Base-by-base conservation (phyloP, 2,113 vertebrate species). In the Haplotaxodon microlepis region DNA sequence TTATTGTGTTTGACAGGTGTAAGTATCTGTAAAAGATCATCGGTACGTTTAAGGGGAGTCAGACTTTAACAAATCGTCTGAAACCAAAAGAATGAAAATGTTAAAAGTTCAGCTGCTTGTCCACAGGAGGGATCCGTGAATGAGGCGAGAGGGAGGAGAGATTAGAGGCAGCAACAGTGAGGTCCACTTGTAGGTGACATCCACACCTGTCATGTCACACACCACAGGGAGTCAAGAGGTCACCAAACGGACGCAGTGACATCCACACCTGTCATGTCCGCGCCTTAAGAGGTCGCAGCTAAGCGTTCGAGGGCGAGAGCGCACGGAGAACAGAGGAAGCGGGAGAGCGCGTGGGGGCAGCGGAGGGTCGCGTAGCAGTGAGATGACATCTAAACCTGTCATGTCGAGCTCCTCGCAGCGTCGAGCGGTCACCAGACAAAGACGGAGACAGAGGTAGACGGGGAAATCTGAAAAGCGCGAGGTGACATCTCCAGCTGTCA, bases 301-400 rank as follows among this genome's bases (percentile, higher is more conserved):
- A 86, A 92, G 90, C 84, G 82, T 85, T 90, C 19, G 61, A 92
- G 81, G 82, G 84, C 54, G 79, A 88, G 84, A 59, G 89, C 8
- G 87, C 56, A 59, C 2, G 10, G 71, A 83, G 69, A 17, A 63
- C 73, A 59, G 69, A 76, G 45, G 78, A 14, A 81, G 84, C 8
- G 5, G 29, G 76, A 16, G 50, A 45, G 85, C 4, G 8, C 2
- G n/a, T 10, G 83, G 59, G 45, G 82, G 84, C 13, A 51, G 73
- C 17, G 5, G 76, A 84, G 90, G 93, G 93, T 93, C 91, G 69
- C 40, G 78, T 87, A 88, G 90, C 54, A 81, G 89, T 66, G 9
- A 88, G 92, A 89, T 91, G 95, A 95, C 94, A 94, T 94, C 90
- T 90, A 89, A 92, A 90, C 91, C 90, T 90, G 92, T 93, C 92